Conservation (phyloP, 2,797 vertebrate species). For the Pseudochromis fuscus region DNA sequence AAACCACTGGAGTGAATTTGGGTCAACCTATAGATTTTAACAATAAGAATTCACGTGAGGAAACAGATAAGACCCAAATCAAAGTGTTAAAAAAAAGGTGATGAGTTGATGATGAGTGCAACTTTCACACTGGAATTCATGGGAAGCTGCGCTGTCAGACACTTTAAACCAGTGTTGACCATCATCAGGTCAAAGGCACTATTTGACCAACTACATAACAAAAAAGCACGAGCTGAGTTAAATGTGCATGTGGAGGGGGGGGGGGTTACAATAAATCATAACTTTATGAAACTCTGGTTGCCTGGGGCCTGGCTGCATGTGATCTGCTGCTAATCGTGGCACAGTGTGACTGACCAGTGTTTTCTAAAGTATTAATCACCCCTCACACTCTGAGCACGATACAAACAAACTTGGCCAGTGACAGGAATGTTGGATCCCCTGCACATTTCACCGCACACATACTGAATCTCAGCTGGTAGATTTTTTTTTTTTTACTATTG, state of each 20-base stretch:
- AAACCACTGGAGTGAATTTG: background rate
- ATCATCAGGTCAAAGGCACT: too few relatives aligned
- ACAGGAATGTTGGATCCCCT: conserved; percentile 22
- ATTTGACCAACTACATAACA: too few relatives aligned
- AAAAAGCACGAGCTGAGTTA: background rate
- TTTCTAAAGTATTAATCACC: conserved; percentile 25
- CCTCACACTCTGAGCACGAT: conserved; percentile 22
- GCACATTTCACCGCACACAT: conserved; percentile 18
- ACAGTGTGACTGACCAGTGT: conserved; percentile 17
- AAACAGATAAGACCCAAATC: background rate
- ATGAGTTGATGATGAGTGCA: background rate
- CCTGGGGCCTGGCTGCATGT: conserved; percentile 44
- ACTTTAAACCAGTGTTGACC: background rate
- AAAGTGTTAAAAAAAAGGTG: background rate
- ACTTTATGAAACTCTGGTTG: conserved; percentile 3
- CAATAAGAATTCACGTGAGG: background rate
- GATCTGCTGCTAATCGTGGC: conserved; percentile 56
- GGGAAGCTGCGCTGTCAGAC: too few relatives aligned
- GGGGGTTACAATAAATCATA: background rate
- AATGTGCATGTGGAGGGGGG: background rate
- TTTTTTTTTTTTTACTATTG: too few relatives aligned
- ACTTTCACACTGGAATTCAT: background rate
- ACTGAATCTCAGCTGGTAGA: background rate
- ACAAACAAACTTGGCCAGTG: conserved; percentile 30
- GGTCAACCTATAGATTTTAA: conserved; percentile 1